Evolutionary conservation across 2,797 vertebrate species (phyloP).

Genomic region (Hydrophis major): DNA sequence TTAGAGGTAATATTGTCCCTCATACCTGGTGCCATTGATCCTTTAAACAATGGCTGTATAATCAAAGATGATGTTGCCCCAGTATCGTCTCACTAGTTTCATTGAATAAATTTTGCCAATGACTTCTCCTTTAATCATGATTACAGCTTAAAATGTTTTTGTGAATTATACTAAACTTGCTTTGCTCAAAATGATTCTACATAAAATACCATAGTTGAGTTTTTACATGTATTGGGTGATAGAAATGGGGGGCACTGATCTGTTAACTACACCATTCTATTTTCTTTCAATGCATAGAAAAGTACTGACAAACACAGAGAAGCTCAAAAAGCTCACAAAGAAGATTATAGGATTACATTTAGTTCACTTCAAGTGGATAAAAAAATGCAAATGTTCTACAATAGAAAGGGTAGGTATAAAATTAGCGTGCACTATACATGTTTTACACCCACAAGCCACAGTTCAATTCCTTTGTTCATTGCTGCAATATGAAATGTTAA

Average conservation of each 20-base stretch:
- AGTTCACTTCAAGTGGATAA: neutral
- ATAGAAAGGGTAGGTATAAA: neutral
- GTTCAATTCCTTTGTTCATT: neutral
- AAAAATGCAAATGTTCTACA: neutral
- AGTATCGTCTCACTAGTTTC: too few relatives aligned
- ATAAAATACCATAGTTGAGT: too few relatives aligned
- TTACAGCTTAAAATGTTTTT: neutral
- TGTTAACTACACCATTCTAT: neutral
- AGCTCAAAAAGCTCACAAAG: neutral
- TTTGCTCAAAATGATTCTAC: neutral
- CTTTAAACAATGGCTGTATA: too few relatives aligned
- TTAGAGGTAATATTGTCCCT: too few relatives aligned
- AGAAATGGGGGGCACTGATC: neutral
- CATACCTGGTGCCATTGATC: too few relatives aligned
- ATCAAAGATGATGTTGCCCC: too few relatives aligned
- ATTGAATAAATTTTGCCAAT: neutral
- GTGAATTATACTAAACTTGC: neutral
- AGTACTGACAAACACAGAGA: neutral
- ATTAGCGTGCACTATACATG: neutral
- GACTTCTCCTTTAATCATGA: neutral
- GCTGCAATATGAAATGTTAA: neutral
- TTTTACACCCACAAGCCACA: neutral
- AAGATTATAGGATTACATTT: neutral
- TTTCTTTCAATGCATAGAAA: neutral
- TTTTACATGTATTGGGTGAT: neutral